These are phyloP conservation scores for Platypus cylindrus DNA, from an alignment of 2,888 invertebrate genomes.

Conservation along the genomic window DNA sequence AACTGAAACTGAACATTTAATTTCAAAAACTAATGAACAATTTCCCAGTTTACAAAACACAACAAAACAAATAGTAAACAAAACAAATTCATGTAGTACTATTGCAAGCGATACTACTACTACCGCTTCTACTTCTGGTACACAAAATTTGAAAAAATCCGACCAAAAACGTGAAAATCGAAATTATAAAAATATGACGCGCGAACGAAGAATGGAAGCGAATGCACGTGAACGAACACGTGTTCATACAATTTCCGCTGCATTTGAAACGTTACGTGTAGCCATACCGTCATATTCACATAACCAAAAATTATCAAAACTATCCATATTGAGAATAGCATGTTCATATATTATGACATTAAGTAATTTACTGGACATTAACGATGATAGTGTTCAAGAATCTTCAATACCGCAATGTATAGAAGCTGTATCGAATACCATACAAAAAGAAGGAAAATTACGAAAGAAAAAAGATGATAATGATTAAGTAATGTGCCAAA, in stretches of 20 bases:
- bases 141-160: conserved; percentile 4
- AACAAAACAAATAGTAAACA: background rate
- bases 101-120: no score
- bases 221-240: conserved; percentile 86
- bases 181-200: conserved; percentile 92
- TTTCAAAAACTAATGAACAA: conserved; percentile 24
- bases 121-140: conserved; percentile 1
- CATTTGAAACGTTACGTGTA: conserved; percentile 76
- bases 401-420: conserved; percentile 64
- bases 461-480: conserved; percentile 71
- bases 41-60: conserved; percentile 28
- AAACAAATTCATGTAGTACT: background rate
- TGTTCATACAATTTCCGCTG: conserved; percentile 91
- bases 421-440: conserved; percentile 78
- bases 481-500: conserved; percentile 19
- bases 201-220: conserved; percentile 84
- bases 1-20: conserved; percentile 26
- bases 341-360: conserved; percentile 86
- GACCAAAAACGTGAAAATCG: conserved; percentile 46
- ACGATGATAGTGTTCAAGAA: conserved; percentile 31
- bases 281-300: conserved; percentile 85
- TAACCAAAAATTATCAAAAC: conserved; percentile 85
- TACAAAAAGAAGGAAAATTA: conserved; percentile 83
- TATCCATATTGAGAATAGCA: conserved; percentile 84
- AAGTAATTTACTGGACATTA: conserved; percentile 59